Evolutionary conservation across 2,888 invertebrate genomes (phyloP).

Genomic region (Gandaritis pyraliata): DNA sequence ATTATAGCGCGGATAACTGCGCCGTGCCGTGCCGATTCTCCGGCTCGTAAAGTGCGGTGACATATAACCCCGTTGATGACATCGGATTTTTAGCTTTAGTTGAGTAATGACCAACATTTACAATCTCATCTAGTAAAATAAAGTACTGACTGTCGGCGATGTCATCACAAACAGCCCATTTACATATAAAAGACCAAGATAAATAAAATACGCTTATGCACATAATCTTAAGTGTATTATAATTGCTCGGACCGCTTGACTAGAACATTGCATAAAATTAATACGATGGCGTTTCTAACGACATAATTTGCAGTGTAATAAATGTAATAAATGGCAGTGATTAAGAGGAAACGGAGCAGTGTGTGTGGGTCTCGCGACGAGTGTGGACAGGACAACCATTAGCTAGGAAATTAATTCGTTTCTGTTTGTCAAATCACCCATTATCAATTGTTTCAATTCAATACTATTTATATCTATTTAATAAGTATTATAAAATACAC

Average conservation of each 20-base stretch:
- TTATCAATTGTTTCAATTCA: background rate
- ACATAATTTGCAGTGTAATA: conserved; percentile 61
- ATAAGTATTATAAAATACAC: no score
- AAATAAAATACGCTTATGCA: conserved; percentile 44
- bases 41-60: conserved; percentile 46
- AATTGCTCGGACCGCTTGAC: conserved; percentile 59
- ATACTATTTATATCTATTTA: no score
- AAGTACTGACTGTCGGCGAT: conserved; percentile 46
- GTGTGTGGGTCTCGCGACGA: conserved; percentile 47
- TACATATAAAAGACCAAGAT: conserved; percentile 54
- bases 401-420: conserved; percentile 6
- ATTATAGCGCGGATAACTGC: conserved; percentile 51
- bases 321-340: conserved; percentile 63
- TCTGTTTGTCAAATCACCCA: background rate
- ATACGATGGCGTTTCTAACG: conserved; percentile 61
- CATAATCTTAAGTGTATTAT: conserved; percentile 64
- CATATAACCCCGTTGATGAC: conserved; percentile 59
- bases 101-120: conserved; percentile 51
- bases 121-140: conserved; percentile 50
- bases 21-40: conserved; percentile 25
- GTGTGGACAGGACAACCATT: conserved; percentile 23
- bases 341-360: conserved; percentile 44
- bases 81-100: conserved; percentile 51
- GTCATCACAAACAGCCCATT: conserved; percentile 53
- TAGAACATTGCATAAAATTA: conserved; percentile 61